Percentiles rank a stretch among this genome's conserved stretches.
Evolutionary conservation across 2,797 vertebrate genomes (phyloP).

Genomic region (Sciaenops ocellatus): DNA sequence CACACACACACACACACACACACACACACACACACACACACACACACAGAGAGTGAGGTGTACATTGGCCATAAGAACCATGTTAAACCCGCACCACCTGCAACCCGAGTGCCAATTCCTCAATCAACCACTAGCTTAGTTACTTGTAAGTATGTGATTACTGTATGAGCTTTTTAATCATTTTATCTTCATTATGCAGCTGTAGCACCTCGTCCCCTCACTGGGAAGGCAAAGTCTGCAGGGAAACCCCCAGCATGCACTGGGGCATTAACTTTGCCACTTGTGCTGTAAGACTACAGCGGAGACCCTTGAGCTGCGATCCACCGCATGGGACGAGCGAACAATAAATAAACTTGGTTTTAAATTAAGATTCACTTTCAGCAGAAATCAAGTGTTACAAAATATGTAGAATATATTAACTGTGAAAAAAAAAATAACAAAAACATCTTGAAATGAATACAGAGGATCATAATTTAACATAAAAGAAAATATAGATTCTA

Average conservation of each 20-base stretch:
- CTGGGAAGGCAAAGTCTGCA: neutral
- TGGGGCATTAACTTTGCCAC: neutral
- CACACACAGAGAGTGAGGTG: no score
- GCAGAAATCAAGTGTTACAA: slow-evolving; percentile 88
- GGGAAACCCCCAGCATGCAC: neutral
- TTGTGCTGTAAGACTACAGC: slow-evolving; percentile 35
- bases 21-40: no score
- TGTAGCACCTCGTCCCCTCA: neutral
- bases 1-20: no score
- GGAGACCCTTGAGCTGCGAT: slow-evolving; percentile 88
- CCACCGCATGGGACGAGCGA: slow-evolving; percentile 80
- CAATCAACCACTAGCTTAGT: neutral
- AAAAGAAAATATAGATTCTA: slow-evolving; percentile 95
- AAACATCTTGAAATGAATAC: slow-evolving; percentile 92
- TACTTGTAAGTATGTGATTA: neutral
- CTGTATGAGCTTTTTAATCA: neutral
- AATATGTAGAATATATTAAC: slow-evolving; percentile 95
- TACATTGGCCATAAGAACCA: neutral
- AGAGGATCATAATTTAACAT: slow-evolving; percentile 95
- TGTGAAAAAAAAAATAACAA: slow-evolving; percentile 84
- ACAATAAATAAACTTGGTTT: slow-evolving; percentile 91
- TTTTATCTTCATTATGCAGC: slow-evolving; percentile 3
- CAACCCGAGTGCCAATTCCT: neutral
- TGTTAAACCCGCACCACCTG: neutral
- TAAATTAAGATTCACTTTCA: slow-evolving; percentile 93